phyloP scores from a whole-genome alignment of 2,797 vertebrate genomes.

The Sebastes itinus region DNA sequence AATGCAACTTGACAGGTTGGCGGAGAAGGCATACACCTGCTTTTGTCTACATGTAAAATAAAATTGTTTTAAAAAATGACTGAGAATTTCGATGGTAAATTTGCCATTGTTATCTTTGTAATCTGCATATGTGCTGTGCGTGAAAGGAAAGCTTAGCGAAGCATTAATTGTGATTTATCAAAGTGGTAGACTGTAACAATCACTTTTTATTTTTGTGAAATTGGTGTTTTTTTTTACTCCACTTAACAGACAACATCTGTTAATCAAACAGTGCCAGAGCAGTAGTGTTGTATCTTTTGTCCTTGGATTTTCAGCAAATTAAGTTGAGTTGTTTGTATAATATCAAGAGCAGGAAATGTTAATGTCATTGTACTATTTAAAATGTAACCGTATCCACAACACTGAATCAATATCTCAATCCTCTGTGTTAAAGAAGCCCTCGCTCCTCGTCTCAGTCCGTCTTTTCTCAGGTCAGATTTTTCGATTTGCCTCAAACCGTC shows the following conservation, averaged over 20 bases:
- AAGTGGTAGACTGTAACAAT: neutral
- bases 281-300: neutral
- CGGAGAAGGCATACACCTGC: no score
- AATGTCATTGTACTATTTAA: neutral
- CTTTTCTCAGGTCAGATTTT: slow-evolving; percentile 22
- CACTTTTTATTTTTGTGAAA: neutral
- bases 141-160: neutral
- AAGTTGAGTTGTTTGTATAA: neutral
- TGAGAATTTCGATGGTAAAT: neutral
- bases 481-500: slow-evolving; percentile 11
- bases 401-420: neutral
- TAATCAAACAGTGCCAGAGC: neutral
- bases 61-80: neutral
- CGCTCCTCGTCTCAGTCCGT: neutral
- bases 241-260: neutral
- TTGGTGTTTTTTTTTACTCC: neutral
- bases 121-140: neutral
- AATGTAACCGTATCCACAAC: neutral
- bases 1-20: no score
- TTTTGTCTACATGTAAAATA: neutral
- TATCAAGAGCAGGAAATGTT: neutral
- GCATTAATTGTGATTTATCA: neutral
- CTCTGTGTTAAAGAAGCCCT: neutral
- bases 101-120: neutral
- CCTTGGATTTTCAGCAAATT: neutral